phyloP scores from a whole-genome alignment of 2,797 vertebrate genomes.

The Sebastes miniatus region DNA sequence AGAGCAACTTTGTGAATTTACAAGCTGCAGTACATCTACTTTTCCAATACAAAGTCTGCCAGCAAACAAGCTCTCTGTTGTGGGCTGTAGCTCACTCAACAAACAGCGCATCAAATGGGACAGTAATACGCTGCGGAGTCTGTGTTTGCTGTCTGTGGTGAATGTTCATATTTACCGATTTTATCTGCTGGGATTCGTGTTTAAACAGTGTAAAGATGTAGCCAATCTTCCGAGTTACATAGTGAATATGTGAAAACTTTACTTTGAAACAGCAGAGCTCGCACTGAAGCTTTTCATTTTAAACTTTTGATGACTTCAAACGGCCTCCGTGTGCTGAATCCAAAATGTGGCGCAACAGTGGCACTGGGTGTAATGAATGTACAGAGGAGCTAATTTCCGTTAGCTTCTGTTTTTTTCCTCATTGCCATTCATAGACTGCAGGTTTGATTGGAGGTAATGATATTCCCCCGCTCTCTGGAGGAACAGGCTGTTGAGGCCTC shows the following conservation, averaged over 20 bases:
- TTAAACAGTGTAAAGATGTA: constrained; percentile 31
- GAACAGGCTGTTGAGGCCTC: constrained; percentile 46
- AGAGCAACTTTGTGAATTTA: constrained; percentile 36
- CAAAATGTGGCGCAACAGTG: constrained; percentile 1
- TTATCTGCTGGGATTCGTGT: constrained; percentile 24
- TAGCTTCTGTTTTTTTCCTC: constrained; percentile 44
- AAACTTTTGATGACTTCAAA: constrained; percentile 52
- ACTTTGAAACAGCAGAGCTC: constrained; percentile 14
- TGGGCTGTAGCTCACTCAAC: constrained; percentile 36
- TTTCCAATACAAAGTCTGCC: neutral
- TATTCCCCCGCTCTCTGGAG: constrained; percentile 56
- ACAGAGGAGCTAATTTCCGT: constrained; percentile 58
- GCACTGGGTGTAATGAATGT: constrained; percentile 31
- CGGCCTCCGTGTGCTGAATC: constrained; percentile 25
- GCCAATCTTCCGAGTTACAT: constrained; percentile 8
- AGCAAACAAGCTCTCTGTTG: constrained; percentile 29
- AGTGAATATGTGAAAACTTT: constrained; percentile 21
- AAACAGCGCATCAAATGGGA: constrained; percentile 39
- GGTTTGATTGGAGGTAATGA: constrained; percentile 74
- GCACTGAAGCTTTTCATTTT: constrained; percentile 20
- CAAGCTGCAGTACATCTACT: constrained; percentile 8
- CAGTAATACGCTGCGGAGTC: constrained; percentile 15
- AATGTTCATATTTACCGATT: constrained; percentile 31
- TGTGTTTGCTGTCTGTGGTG: constrained; percentile 37
- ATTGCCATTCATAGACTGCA: constrained; percentile 67